A percentile compares a stretch with the other conserved stretches of the same genome.
Evolutionary conservation across 2,888 invertebrate genomes (phyloP).

Genomic region (Leptopilina drosophilae): DNA sequence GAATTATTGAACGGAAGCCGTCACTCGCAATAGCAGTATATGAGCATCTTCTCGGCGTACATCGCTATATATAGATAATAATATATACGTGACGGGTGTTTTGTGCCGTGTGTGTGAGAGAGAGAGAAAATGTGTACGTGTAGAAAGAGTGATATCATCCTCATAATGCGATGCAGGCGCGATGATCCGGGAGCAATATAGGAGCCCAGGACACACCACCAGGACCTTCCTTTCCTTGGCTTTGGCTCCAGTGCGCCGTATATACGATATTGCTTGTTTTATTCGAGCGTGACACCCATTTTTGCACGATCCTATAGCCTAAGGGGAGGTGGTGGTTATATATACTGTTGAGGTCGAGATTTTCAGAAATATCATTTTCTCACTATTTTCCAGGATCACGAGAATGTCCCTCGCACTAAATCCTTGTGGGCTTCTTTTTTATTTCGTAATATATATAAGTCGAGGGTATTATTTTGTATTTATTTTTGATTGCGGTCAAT

Average conservation of each 20-base stretch:
- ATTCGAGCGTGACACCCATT: constrained; percentile 74
- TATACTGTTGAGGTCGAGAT: constrained; percentile 19
- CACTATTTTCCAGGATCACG: constrained; percentile 4
- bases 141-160: constrained; percentile 72
- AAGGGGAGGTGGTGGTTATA: not conserved
- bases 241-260: constrained; percentile 70
- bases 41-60: constrained; percentile 26
- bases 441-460: not conserved
- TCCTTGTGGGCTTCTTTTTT: not conserved
- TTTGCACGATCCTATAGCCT: constrained; percentile 57
- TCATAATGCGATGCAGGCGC: constrained; percentile 74
- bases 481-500: too few species aligned
- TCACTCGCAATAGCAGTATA: constrained; percentile 59
- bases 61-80: constrained; percentile 41
- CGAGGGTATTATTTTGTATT: too few species aligned
- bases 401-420: not conserved
- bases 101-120: constrained; percentile 47
- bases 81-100: constrained; percentile 41
- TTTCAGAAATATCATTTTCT: constrained; percentile 36
- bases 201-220: constrained; percentile 52
- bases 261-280: constrained; percentile 75
- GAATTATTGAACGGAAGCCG: constrained; percentile 61
- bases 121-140: constrained; percentile 58
- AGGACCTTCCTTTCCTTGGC: constrained; percentile 68
- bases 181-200: constrained; percentile 75